phyloP scores from a whole-genome alignment of 2,888 invertebrate species.

The Lasioglossum lativentre region DNA sequence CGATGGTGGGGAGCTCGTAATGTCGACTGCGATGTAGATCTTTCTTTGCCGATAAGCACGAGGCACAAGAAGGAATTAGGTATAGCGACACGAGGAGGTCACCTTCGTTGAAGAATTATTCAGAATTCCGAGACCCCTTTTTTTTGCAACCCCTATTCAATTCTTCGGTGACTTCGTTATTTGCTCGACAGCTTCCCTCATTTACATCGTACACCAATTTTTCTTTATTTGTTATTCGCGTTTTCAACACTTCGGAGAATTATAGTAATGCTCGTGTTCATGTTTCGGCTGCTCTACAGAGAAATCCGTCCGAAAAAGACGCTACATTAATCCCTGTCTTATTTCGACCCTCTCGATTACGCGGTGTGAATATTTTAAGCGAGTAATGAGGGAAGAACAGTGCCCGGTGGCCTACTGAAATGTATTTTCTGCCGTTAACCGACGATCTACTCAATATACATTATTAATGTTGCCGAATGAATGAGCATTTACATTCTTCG shows the following conservation, averaged over 20 bases:
- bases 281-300: conserved; percentile 17
- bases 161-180: conserved; percentile 71
- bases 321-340: neutral
- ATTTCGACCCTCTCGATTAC: conserved; percentile 17
- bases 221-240: conserved; percentile 36
- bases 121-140: conserved; percentile 63
- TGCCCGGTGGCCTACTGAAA: conserved; percentile 2
- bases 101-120: conserved; percentile 63
- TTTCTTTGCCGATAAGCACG: conserved; percentile 63
- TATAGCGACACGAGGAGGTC: conserved; percentile 47
- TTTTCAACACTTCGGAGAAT: conserved; percentile 31
- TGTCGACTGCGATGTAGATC: conserved; percentile 65
- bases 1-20: conserved; percentile 55
- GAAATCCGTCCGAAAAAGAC: conserved; percentile 12
- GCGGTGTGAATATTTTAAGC: conserved; percentile 21
- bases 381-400: neutral
- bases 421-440: conserved; percentile 4
- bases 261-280: conserved; percentile 34
- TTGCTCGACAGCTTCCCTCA: conserved; percentile 56
- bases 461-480: conserved; percentile 11
- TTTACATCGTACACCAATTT: conserved; percentile 51
- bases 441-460: neutral
- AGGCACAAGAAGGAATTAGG: conserved; percentile 69
- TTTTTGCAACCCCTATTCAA: conserved; percentile 68
- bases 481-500: neutral